Evolutionary conservation across 2,797 vertebrate species (phyloP).

Genomic region (Myripristis jacobus): DNA sequence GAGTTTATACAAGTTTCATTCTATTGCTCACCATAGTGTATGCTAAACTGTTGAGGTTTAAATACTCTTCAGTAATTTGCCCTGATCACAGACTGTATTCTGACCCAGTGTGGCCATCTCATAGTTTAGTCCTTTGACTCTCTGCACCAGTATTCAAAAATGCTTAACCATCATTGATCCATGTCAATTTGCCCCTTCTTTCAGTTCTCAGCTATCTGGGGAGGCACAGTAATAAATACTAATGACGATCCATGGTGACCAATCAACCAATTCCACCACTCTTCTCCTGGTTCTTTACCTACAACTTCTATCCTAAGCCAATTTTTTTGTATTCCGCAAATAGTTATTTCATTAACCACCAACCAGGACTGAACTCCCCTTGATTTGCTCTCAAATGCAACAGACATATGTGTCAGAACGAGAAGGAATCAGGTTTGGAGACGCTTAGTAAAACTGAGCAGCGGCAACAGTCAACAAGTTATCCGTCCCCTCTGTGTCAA

Average conservation of each 20-base stretch:
- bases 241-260: background rate
- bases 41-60: too few species aligned
- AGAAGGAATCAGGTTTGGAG: background rate
- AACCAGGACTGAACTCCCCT: background rate
- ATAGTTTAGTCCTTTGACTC: too few species aligned
- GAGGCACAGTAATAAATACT: background rate
- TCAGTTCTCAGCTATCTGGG: background rate
- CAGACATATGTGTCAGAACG: background rate
- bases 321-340: conserved; percentile 73
- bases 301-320: conserved; percentile 25
- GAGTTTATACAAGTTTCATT: too few species aligned
- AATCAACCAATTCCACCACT: background rate
- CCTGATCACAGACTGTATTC: too few species aligned
- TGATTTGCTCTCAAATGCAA: background rate
- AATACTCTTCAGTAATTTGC: too few species aligned
- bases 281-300: background rate
- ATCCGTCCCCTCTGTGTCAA: conserved; percentile 6
- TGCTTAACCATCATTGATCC: too few species aligned
- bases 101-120: too few species aligned
- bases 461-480: background rate
- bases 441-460: background rate
- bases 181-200: background rate
- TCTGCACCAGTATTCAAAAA: too few species aligned
- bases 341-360: background rate
- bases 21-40: too few species aligned